Percentiles rank a stretch among this genome's conserved stretches.
phyloP scores from a whole-genome alignment of 2,113 vertebrate genomes.

The Hippopotamus amphibius region DNA sequence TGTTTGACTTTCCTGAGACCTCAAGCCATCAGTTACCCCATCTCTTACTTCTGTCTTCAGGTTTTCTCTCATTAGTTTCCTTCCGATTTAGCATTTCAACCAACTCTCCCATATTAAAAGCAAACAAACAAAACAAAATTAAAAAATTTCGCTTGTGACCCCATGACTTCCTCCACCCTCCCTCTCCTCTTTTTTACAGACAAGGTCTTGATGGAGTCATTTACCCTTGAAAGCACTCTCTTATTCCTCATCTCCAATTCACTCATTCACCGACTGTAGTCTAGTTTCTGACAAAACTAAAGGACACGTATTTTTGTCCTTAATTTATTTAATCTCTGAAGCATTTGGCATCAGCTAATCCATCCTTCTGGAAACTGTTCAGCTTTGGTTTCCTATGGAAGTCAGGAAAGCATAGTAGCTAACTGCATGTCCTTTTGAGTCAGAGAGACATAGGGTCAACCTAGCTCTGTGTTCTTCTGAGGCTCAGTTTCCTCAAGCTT shows the following conservation, averaged over 20 bases:
- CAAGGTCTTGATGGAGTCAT: not conserved
- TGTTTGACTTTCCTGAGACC: not conserved
- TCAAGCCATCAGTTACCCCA: not conserved
- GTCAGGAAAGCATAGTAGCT: not conserved
- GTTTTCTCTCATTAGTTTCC: not conserved
- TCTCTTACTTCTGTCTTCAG: not conserved
- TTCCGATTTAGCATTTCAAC: not conserved
- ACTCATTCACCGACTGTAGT: not conserved
- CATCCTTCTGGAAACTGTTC: conserved; percentile 6
- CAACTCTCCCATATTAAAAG: not conserved
- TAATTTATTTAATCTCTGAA: not conserved
- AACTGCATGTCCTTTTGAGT: not conserved
- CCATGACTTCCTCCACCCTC: not conserved
- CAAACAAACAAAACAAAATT: not conserved
- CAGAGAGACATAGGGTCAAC: not conserved
- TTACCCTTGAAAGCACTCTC: not conserved
- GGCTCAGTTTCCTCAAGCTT: conserved; percentile 27
- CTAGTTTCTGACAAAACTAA: not conserved
- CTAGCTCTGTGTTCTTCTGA: not conserved
- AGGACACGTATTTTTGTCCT: not conserved
- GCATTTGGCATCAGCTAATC: not conserved
- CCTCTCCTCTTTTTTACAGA: not conserved
- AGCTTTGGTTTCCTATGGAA: not conserved
- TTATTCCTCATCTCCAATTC: not conserved
- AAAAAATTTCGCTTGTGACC: not conserved